Base-by-base conservation (phyloP, 2,113 vertebrate species). In the Poeciliopsis prolifica region DNA sequence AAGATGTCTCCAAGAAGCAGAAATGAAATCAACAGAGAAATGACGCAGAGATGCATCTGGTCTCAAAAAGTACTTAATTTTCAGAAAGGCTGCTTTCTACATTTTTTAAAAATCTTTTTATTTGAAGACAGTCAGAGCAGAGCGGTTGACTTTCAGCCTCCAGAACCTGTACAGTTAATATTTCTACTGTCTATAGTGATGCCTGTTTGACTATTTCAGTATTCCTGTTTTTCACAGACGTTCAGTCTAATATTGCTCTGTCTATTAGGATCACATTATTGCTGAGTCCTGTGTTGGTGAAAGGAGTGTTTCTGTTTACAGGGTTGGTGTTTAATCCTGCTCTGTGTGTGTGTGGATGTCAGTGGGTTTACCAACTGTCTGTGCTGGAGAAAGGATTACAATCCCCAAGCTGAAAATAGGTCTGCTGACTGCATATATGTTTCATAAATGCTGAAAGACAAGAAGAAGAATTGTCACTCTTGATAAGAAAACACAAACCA, bases 321-420 rank as follows among this genome's bases (percentile, higher is more conserved):
- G 65, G 72, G 61, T 70, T 64, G 19, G 22, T 60, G 71, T 83
- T 75, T 86, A 85, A 76, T 83, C 84, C 80, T 17, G 10, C n/a
- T 70, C 0, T 64, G 31, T 62, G 15, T 54, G 63, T 28, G 26
- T 48, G 26, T 33, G 48, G 6, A 10, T 62, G 65, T 37, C 4
- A 10, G 29, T 22, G 44, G 19, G 60, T 22, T 70, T 29, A 37
- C 61, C 67, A 72, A 65, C 75, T 83, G 70, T 75, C 68, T 60
- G 13, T 48, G 37, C 73, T 44, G 12, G 68, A n/a, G 68, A 51
- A 65, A 61, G 80, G 81, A 86, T 78, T 68, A 68, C 61, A 65
- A 48, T 60, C 2, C 61, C 64, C 29, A 73, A 35, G 31, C 24
- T 72, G 2, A 68, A 51, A 72, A 72, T 65, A 42, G 65, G 54